phyloP scores from a whole-genome alignment of 1,140 invertebrate genomes.

The Copidosoma floridanum region DNA sequence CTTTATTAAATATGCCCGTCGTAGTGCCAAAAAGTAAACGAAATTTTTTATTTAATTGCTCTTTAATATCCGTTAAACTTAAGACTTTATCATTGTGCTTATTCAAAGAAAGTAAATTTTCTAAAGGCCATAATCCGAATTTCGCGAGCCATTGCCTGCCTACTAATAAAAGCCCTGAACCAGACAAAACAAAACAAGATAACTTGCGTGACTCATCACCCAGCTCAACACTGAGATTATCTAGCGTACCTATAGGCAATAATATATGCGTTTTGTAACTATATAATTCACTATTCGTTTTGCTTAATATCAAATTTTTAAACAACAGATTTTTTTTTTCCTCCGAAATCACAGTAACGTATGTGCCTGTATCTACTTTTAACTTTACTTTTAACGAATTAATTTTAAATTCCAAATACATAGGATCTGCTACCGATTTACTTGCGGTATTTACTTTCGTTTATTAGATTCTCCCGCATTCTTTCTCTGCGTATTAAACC shows the following conservation, averaged over 20 bases:
- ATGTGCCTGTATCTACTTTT: conserved; percentile 16
- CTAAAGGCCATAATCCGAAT: conserved; percentile 23
- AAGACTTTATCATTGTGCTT: neutral
- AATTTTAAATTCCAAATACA: too few species aligned
- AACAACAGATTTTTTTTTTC: conserved; percentile 5
- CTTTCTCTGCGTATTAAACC: too few species aligned
- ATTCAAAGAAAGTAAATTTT: too few species aligned
- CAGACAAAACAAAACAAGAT: conserved; percentile 26
- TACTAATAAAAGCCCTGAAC: too few species aligned
- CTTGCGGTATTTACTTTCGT: too few species aligned
- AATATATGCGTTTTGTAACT: conserved; percentile 6
- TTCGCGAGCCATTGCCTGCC: conserved; percentile 26
- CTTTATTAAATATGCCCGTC: neutral
- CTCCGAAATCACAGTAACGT: conserved; percentile 10
- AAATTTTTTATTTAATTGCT: neutral
- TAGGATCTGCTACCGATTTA: too few species aligned
- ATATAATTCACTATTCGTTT: conserved; percentile 14
- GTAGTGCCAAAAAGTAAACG: neutral
- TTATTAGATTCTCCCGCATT: too few species aligned
- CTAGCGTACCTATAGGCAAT: conserved; percentile 3
- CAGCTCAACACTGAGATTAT: conserved; percentile 8
- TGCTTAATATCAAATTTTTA: neutral
- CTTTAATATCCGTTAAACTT: too few species aligned
- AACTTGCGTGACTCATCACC: conserved; percentile 1
- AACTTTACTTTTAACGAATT: too few species aligned